Evolutionary conservation across 2,797 vertebrate species (phyloP).

Genomic region (Aythya fuligula): DNA sequence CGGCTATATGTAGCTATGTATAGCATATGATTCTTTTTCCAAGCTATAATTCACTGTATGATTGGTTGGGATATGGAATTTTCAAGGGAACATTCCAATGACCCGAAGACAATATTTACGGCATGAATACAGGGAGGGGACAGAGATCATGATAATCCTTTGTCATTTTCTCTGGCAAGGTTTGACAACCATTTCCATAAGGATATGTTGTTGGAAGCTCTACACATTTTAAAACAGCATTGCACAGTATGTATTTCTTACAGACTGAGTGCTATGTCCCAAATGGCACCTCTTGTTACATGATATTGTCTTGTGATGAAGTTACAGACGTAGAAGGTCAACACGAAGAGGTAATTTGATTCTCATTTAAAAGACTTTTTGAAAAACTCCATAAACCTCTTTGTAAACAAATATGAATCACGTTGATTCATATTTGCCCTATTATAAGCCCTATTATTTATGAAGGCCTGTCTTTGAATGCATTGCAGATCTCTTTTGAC

Average conservation of each 20-base stretch:
- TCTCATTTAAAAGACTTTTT: neutral
- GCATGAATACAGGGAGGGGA: neutral
- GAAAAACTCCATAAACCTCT: slow-evolving; percentile 10
- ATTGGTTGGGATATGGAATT: neutral
- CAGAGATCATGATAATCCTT: neutral
- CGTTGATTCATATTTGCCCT: neutral
- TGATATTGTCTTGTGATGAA: neutral
- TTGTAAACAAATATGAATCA: slow-evolving; percentile 43
- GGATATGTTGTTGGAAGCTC: neutral
- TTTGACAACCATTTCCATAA: neutral
- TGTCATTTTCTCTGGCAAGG: neutral
- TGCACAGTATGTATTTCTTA: neutral
- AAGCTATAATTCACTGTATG: neutral
- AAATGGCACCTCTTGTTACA: neutral
- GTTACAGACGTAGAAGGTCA: slow-evolving; percentile 4
- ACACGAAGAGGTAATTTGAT: slow-evolving; percentile 14
- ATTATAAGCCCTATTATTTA: neutral
- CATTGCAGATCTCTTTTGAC: neutral
- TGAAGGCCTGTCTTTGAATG: neutral
- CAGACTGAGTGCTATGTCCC: accelerated
- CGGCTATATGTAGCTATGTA: neutral
- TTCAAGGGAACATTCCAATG: neutral
- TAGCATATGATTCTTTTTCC: neutral
- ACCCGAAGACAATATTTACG: neutral
- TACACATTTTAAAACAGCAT: neutral